Conservation (phyloP, 2,888 invertebrate genomes). For the Tribolium freemani region DNA sequence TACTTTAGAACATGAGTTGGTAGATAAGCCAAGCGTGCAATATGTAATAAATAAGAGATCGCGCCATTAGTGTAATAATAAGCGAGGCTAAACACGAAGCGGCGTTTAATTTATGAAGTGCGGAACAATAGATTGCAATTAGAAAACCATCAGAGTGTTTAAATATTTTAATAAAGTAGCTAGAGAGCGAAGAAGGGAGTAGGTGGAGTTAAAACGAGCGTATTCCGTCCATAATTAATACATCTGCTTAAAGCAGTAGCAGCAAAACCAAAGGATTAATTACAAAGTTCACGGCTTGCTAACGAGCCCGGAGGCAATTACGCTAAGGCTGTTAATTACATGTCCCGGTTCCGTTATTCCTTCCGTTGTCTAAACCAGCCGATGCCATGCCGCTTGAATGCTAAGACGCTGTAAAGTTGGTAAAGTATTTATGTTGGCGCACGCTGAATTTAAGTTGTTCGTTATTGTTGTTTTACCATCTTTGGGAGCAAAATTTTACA, state of each 20-base stretch:
- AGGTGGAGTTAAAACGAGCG: conserved; percentile 61
- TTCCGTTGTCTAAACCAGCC: conserved; percentile 35
- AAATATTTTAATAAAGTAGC: conserved; percentile 59
- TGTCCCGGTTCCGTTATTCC: conserved; percentile 59
- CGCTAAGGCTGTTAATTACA: conserved; percentile 70
- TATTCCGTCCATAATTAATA: conserved; percentile 66
- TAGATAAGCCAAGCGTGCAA: neutral
- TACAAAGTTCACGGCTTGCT: conserved; percentile 71
- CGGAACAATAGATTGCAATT: conserved; percentile 52
- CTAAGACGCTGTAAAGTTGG: conserved; percentile 58
- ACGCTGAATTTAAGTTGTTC: conserved; percentile 39
- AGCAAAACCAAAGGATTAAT: conserved; percentile 70
- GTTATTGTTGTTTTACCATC: conserved; percentile 35
- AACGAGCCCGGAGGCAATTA: conserved; percentile 70
- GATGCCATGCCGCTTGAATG: conserved; percentile 47
- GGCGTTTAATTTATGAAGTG: conserved; percentile 42
- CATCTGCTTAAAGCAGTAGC: conserved; percentile 65
- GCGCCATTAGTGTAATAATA: conserved; percentile 33
- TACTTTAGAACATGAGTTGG: neutral
- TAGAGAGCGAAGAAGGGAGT: conserved; percentile 45
- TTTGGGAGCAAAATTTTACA: conserved; percentile 20
- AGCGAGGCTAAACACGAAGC: conserved; percentile 10
- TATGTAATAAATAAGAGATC: conserved; percentile 28
- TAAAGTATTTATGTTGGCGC: conserved; percentile 59
- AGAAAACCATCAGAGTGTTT: conserved; percentile 54